A percentile compares a stretch with the other conserved stretches of the same genome.
Evolutionary conservation across 2,888 invertebrate species (phyloP).

Genomic region (Orchesellides sinensis): DNA sequence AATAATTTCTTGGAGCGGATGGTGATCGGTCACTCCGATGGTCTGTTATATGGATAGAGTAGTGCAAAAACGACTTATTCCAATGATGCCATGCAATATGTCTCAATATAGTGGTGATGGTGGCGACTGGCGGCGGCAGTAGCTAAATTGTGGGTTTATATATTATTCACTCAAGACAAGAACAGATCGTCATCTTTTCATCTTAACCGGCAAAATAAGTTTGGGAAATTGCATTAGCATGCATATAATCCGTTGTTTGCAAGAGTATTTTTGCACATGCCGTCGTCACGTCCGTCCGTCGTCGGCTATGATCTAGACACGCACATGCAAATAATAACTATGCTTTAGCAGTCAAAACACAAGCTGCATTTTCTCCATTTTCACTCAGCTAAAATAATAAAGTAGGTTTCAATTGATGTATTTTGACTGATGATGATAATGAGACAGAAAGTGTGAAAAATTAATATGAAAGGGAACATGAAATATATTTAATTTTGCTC

Average conservation of each 20-base stretch:
- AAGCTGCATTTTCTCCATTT: not conserved
- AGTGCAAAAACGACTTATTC: too few species aligned
- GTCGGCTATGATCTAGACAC: slow-evolving; percentile 35
- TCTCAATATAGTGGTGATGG: too few species aligned
- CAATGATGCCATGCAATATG: too few species aligned
- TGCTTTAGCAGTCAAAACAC: not conserved
- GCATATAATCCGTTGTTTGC: not conserved
- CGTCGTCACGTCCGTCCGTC: slow-evolving; percentile 9
- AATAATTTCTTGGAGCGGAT: too few species aligned
- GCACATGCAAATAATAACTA: slow-evolving; percentile 37
- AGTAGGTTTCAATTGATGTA: not conserved
- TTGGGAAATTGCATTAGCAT: not conserved
- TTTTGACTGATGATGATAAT: too few species aligned
- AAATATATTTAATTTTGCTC: slow-evolving; percentile 14
- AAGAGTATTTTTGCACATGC: slow-evolving; percentile 6
- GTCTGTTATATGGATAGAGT: too few species aligned
- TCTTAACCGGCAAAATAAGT: not conserved
- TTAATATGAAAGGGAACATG: slow-evolving; percentile 38
- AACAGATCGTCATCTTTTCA: not conserved
- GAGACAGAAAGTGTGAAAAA: not conserved
- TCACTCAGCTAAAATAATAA: not conserved
- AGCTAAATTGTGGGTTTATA: not conserved
- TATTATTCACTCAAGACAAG: not conserved
- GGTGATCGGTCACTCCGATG: too few species aligned
- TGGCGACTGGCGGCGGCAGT: not conserved